Conservation (phyloP, 2,888 invertebrate genomes). For the Clusia tigrina region DNA sequence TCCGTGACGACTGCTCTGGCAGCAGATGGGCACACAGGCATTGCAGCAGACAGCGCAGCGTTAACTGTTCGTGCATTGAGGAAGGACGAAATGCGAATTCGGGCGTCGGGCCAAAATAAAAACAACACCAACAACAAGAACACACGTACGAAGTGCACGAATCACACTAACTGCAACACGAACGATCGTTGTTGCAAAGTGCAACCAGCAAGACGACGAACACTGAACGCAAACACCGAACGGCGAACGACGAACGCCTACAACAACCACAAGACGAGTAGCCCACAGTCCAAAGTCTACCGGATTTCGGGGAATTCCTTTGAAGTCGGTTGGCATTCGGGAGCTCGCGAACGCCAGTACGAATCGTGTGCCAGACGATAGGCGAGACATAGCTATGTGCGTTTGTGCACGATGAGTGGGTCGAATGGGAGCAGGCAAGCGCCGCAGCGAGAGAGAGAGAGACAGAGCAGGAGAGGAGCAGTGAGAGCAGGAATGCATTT, state of each 20-base stretch:
- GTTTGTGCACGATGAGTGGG: slow-evolving; percentile 10
- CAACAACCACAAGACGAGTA: slow-evolving; percentile 20
- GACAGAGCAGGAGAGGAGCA: neutral
- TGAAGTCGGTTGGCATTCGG: neutral
- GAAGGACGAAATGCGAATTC: slow-evolving; percentile 22
- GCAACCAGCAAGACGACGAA: neutral
- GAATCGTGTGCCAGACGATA: slow-evolving; percentile 34
- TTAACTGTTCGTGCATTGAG: slow-evolving; percentile 20
- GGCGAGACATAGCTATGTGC: slow-evolving; percentile 20
- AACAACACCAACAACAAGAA: slow-evolving; percentile 12
- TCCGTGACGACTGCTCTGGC: neutral
- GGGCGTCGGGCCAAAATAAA: neutral
- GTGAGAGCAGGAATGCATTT: too few relatives aligned
- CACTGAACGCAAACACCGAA: neutral
- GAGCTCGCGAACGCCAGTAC: neutral
- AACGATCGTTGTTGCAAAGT: slow-evolving; percentile 15
- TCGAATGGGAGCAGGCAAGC: slow-evolving; percentile 21
- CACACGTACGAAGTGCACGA: neutral
- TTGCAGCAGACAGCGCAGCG: slow-evolving; percentile 13
- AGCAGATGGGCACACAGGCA: neutral
- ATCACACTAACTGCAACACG: neutral
- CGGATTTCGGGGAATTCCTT: slow-evolving; percentile 46
- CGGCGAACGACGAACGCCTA: neutral
- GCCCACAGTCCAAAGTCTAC: slow-evolving; percentile 40
- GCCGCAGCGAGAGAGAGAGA: neutral